Conservation (phyloP, 2,797 vertebrate species). For the Pseudotriccus pelzelni region DNA sequence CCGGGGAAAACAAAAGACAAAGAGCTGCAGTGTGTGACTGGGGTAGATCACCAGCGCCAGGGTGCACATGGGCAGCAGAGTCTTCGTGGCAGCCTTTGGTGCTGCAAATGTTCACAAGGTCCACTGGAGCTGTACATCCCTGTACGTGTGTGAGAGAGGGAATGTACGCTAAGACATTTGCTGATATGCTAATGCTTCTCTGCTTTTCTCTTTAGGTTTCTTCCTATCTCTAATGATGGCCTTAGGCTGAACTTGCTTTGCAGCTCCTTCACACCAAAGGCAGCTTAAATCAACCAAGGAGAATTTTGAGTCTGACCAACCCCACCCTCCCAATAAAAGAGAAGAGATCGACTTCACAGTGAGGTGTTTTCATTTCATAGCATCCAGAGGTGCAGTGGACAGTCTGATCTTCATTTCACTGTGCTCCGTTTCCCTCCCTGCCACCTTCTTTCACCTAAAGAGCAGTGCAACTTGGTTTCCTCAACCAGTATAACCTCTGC, state of each 20-base stretch:
- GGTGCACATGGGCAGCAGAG: neutral
- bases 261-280: neutral
- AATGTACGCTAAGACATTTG: neutral
- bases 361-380: neutral
- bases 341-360: neutral
- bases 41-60: neutral
- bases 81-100: neutral
- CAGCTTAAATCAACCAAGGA: neutral
- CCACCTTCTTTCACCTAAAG: neutral
- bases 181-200: neutral
- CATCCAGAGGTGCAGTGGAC: neutral
- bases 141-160: accelerated
- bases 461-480: neutral
- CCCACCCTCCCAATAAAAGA: neutral
- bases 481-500: neutral
- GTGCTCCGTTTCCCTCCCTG: neutral
- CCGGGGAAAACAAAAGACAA: neutral
- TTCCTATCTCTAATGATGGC: neutral
- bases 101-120: neutral
- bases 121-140: accelerated
- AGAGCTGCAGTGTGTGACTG: neutral
- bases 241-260: neutral
- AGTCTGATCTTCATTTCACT: neutral
- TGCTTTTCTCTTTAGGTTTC: slow-evolving; percentile 24
- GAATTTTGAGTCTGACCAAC: neutral